Base-by-base conservation (phyloP, 2,888 invertebrate genomes). In the Meghimatium bilineatum region DNA sequence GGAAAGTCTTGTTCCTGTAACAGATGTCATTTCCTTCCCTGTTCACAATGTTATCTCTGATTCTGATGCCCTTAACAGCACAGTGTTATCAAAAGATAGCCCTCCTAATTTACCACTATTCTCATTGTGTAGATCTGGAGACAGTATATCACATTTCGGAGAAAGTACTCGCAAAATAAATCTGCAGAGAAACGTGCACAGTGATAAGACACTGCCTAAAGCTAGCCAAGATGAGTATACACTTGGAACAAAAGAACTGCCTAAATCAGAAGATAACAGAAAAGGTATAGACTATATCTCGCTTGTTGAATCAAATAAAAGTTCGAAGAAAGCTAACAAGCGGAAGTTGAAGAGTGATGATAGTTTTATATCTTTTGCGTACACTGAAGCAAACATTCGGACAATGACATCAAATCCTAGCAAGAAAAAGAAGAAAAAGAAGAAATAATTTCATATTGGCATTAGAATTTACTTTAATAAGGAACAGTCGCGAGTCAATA, bases 351-450 rank as follows among this genome's bases (percentile, higher is more conserved):
- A 83, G 20, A 32, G 23, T 36, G 36, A 75, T 23, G 72, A 74
- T 20, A 81, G 74, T 6, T 85, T 79, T 36, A 23, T 82, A 14
- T 78, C 85, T 17, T 86, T 86, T 72, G 80, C 83, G 38, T 85
- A 85, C 56, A 67, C 38, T 26, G 81, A 83, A 66, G 72, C 86
- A 1, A 82, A 81, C 71, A 85, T 87, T 23, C 44, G 72, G 52
- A 85, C 85, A 36, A 82, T 81, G 69, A 66, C 82, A n/a, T 67
- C 84, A 14, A 86, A 87, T 83, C 81, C 81, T 1, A 84, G 85
- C 52, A 86, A 84, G 69, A 83, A 74, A 76, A 86, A 77, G 60
- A 86, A 83, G 77, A 86, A 83, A 44, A 85, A 85, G 79, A 77
- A 66, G 56, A 29, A 72, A 29, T 49, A 84, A 66, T 52, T n/a